Evolutionary conservation across 2,888 invertebrate genomes (phyloP), one percentile per base, ranked within the genome.

Genomic region (Sarcophaga variegata): DNA sequence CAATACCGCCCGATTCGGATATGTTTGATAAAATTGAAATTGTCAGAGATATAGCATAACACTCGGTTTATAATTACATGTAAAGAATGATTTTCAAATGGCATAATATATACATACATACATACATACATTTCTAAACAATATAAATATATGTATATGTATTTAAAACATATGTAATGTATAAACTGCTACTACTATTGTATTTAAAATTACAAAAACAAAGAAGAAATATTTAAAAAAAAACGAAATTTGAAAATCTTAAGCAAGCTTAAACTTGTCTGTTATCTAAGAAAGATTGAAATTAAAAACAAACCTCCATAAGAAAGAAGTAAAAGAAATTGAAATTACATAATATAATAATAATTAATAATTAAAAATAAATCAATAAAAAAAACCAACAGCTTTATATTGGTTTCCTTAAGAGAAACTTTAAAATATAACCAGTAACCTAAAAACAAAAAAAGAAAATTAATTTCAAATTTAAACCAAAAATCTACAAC

Each of bases 1-100:
- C 96, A 90, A 95, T 96, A 88, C 96, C 96, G n/a, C 96, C 96
- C 14, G 96, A 96, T 89, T 95, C 95, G 83, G 95, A 96, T 88
- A 89, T 93, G 89, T 93, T 92, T 90, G 93, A 93, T 89, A 93
- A 93, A 90, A 93, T 93, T 81, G 93, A 93, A 90, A 93, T 93
- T 72, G 93, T 92, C 20, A 92, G 93, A 84, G 93, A 93, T 90
- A 91, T 93, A 90, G 93, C 93, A 93, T 93, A 93, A 93, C 91
- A 91, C 91, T 92, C 92, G 92, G 92, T 91, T 89, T 92, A 92
- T 89, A 92, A 92, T 90, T 92, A 92, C 88, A 92, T 92, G 92
- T 92, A 92, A 92, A 85, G 49, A 20, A 69, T 37, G 22, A 59
- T 66, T 37, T 60, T 17, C 14, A 63, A 6, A n/a, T 25, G 8